These are phyloP conservation scores for Macrotus californicus DNA, from an alignment of 2,113 vertebrate genomes.

Conservation along the genomic window DNA sequence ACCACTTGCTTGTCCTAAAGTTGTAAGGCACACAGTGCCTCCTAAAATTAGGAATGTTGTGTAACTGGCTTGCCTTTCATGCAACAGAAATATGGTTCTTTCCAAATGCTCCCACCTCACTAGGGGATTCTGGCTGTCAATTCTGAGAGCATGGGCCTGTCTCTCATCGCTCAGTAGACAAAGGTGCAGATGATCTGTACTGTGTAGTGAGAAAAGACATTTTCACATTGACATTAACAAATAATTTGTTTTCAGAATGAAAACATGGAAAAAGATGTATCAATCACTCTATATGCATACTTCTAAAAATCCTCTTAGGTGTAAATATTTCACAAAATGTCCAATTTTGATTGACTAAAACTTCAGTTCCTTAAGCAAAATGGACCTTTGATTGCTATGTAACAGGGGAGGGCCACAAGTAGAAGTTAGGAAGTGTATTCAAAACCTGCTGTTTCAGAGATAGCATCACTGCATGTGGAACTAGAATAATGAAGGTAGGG, in stretches of 20 bases:
- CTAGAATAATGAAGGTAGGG: not conserved
- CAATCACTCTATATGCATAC: not conserved
- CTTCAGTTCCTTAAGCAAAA: not conserved
- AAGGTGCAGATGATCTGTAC: not conserved
- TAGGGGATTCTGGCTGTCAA: constrained; percentile 24
- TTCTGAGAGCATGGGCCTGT: not conserved
- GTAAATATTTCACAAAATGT: not conserved
- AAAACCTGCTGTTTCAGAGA: not conserved
- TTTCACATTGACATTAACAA: not conserved
- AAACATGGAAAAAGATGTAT: not conserved
- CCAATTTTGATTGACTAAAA: not conserved
- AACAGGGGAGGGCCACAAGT: not conserved
- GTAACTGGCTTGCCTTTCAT: not conserved
- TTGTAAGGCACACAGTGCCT: not conserved
- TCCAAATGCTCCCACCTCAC: not conserved
- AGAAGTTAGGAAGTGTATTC: not conserved
- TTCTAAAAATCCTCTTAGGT: not conserved
- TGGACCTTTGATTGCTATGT: not conserved
- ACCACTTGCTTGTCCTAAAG: not conserved
- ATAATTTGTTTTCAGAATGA: not conserved
- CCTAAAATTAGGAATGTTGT: not conserved
- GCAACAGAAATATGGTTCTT: not conserved
- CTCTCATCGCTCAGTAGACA: constrained; percentile 39
- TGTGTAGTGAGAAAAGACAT: not conserved
- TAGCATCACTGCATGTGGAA: not conserved